phyloP scores from a whole-genome alignment of 2,113 vertebrate genomes.

The Polyodon spathula region DNA sequence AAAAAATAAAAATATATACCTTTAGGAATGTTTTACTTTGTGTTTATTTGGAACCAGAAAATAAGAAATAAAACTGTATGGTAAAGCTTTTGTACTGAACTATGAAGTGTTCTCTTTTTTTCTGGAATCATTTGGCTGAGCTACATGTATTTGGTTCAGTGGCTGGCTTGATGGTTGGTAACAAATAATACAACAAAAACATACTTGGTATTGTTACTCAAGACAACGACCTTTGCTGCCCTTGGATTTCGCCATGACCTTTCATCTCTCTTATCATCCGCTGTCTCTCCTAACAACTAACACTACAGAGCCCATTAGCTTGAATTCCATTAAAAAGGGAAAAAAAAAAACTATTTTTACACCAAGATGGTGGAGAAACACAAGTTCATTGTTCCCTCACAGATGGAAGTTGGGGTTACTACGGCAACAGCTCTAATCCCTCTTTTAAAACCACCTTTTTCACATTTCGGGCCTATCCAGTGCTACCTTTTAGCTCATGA shows the following conservation, averaged over 20 bases:
- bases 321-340: conserved; percentile 87
- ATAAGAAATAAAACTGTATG: conserved; percentile 18
- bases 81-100: conserved; percentile 15
- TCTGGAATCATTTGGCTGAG: conserved; percentile 58
- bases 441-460: conserved; percentile 87
- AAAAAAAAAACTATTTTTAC: conserved; percentile 82
- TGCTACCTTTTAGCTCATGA: conserved; percentile 94
- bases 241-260: conserved; percentile 77
- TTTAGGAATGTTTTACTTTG: conserved; percentile 27
- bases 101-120: conserved; percentile 11
- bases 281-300: conserved; percentile 72
- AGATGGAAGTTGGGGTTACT: conserved; percentile 98
- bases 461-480: conserved; percentile 85
- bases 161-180: conserved; percentile 51
- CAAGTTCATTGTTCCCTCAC: conserved; percentile 92
- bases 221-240: conserved; percentile 73
- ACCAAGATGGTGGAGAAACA: conserved; percentile 92
- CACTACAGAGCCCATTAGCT: conserved; percentile 76
- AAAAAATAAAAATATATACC: conserved; percentile 14
- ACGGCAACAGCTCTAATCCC: conserved; percentile 97
- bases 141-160: conserved; percentile 63
- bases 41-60: conserved; percentile 32
- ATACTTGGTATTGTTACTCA: conserved; percentile 67
- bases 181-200: conserved; percentile 62
- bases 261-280: conserved; percentile 71